A percentile compares a stretch with the other conserved stretches of the same genome.
These are phyloP conservation scores for Sinocyclocheilus rhinocerous DNA, from an alignment of 2,113 vertebrate species.

Conservation along the genomic window DNA sequence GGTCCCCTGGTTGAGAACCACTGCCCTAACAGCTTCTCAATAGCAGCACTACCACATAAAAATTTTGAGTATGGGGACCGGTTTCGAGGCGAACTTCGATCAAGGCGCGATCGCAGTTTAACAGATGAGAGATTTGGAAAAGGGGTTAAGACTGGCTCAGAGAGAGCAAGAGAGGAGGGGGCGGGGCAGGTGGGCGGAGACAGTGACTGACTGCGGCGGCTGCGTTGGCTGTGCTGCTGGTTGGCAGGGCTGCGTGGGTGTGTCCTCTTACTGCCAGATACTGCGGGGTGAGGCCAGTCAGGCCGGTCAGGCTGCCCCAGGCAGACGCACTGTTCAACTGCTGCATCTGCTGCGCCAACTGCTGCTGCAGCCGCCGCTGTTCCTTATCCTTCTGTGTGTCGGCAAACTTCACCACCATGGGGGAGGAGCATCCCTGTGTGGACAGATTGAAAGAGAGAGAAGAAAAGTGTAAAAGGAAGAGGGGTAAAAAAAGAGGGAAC, in stretches of 20 bases:
- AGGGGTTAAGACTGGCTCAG: constrained; percentile 36
- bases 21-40: background rate
- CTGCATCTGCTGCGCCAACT: constrained; percentile 99
- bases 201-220: constrained; percentile 72
- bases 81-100: too few relatives aligned
- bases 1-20: too few relatives aligned
- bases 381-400: constrained; percentile 99
- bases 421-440: constrained; percentile 95
- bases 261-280: constrained; percentile 96
- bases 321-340: constrained; percentile 99
- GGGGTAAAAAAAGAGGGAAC: background rate
- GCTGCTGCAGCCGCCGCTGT: constrained; percentile 98
- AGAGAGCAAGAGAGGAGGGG: constrained; percentile 25
- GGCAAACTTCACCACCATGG: constrained; percentile 99
- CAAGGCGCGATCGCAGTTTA: background rate
- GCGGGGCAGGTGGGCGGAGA: constrained; percentile 54
- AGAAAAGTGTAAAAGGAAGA: background rate
- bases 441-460: background rate
- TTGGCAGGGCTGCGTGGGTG: constrained; percentile 65
- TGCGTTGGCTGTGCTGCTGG: constrained; percentile 67
- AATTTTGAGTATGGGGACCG: constrained; percentile 1
- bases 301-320: constrained; percentile 92
- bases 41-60: background rate
- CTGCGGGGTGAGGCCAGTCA: constrained; percentile 96
- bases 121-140: constrained; percentile 7